phyloP scores from a whole-genome alignment of 2,888 invertebrate species.

The Trachelus troglodyta region DNA sequence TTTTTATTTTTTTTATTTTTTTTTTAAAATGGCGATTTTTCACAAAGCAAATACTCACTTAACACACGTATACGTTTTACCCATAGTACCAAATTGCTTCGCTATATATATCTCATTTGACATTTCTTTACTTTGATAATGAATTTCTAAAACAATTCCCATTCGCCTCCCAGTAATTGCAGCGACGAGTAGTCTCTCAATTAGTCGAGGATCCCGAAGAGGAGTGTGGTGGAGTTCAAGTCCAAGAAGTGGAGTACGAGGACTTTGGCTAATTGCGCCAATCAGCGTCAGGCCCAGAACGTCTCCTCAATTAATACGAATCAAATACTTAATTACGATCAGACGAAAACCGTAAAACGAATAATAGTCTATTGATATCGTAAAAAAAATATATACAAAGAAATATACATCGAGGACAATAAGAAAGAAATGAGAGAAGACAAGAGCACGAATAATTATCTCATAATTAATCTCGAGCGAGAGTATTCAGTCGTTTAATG shows the following conservation, averaged over 20 bases:
- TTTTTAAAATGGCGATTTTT: no score
- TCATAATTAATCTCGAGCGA: neutral
- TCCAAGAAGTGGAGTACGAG: neutral
- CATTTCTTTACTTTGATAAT: neutral
- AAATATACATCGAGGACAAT: neutral
- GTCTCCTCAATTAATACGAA: constrained; percentile 41
- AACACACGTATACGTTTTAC: neutral
- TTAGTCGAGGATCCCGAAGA: neutral
- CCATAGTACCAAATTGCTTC: neutral
- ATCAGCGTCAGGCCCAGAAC: constrained; percentile 29
- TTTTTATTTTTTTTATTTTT: neutral
- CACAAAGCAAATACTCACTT: no score
- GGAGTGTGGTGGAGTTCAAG: neutral
- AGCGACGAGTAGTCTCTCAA: neutral
- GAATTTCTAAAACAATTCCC: neutral
- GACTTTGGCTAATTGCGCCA: constrained; percentile 32
- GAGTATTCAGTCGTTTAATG: neutral
- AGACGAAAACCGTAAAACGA: neutral
- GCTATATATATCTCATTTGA: neutral
- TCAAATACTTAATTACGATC: constrained; percentile 46
- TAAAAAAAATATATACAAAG: neutral
- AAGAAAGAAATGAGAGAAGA: neutral
- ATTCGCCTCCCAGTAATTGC: neutral
- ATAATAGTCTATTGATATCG: neutral
- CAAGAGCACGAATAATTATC: neutral